phyloP scores from a whole-genome alignment of 2,888 invertebrate genomes.

The Drosophila eohydei region DNA sequence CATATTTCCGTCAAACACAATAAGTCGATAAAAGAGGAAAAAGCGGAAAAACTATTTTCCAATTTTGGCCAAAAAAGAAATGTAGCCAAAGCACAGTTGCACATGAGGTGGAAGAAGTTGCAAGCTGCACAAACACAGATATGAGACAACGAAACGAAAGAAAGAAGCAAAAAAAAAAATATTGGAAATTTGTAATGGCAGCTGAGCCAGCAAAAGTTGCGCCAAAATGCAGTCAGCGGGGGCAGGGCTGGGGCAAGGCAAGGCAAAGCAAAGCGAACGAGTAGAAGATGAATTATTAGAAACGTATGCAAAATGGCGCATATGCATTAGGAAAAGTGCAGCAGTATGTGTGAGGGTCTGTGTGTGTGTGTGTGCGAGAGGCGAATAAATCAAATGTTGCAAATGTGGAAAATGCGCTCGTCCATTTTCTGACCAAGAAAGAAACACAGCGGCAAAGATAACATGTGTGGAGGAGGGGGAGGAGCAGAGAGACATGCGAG shows the following conservation, averaged over 20 bases:
- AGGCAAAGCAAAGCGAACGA: conserved; percentile 17
- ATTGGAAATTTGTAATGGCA: conserved; percentile 65
- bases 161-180: conserved; percentile 14
- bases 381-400: conserved; percentile 66
- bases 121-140: conserved; percentile 69
- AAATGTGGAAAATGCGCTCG: conserved; percentile 54
- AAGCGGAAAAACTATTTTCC: conserved; percentile 68
- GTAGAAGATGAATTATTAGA: conserved; percentile 68
- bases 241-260: conserved; percentile 1
- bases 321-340: conserved; percentile 59
- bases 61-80: conserved; percentile 55
- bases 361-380: conserved; percentile 15
- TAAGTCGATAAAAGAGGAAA: conserved; percentile 62
- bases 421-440: conserved; percentile 57
- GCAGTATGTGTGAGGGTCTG: conserved; percentile 8
- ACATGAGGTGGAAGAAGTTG: conserved; percentile 33
- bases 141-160: conserved; percentile 25
- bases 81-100: conserved; percentile 42
- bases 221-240: conserved; percentile 26
- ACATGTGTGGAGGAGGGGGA: neutral
- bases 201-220: conserved; percentile 73
- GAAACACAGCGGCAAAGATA: conserved; percentile 43
- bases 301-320: conserved; percentile 74
- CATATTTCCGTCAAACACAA: conserved; percentile 67
- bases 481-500: neutral